phyloP scores from a whole-genome alignment of 1,140 invertebrate species.

The Amphibalanus amphitrite region DNA sequence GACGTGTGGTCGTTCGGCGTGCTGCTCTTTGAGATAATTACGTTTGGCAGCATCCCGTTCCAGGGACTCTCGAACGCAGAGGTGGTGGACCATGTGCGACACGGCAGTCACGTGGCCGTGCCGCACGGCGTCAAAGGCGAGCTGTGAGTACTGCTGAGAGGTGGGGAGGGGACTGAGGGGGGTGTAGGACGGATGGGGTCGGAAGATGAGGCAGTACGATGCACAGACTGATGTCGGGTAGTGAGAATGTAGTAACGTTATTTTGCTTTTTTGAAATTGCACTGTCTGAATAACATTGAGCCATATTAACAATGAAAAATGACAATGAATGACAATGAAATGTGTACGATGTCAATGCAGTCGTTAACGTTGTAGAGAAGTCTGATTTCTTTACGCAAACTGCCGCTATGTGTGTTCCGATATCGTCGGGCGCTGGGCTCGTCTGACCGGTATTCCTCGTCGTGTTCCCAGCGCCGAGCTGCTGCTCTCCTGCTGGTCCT shows the following conservation, averaged over 20 bases:
- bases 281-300: too few relatives aligned
- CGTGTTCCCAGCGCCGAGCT: constrained; percentile 40
- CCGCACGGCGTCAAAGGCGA: constrained; percentile 54
- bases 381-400: neutral
- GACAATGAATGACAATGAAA: neutral
- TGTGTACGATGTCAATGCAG: neutral
- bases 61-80: constrained; percentile 60
- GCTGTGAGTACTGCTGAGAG: too few relatives aligned
- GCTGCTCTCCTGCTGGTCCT: constrained; percentile 56
- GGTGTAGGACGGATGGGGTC: too few relatives aligned
- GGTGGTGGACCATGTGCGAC: constrained; percentile 60
- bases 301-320: neutral
- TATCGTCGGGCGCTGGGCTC: too few relatives aligned
- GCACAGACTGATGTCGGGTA: too few relatives aligned
- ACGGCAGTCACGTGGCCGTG: constrained; percentile 47
- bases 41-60: constrained; percentile 73
- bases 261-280: too few relatives aligned
- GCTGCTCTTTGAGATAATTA: constrained; percentile 63
- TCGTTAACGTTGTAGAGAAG: neutral
- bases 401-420: neutral
- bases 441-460: too few relatives aligned
- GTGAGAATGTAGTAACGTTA: too few relatives aligned
- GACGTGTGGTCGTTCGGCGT: constrained; percentile 78
- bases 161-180: too few relatives aligned
- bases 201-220: too few relatives aligned